Percentiles rank a stretch among this genome's conserved stretches.
Evolutionary conservation across 2,113 vertebrate species (phyloP).

Genomic region (Verasper variegatus): DNA sequence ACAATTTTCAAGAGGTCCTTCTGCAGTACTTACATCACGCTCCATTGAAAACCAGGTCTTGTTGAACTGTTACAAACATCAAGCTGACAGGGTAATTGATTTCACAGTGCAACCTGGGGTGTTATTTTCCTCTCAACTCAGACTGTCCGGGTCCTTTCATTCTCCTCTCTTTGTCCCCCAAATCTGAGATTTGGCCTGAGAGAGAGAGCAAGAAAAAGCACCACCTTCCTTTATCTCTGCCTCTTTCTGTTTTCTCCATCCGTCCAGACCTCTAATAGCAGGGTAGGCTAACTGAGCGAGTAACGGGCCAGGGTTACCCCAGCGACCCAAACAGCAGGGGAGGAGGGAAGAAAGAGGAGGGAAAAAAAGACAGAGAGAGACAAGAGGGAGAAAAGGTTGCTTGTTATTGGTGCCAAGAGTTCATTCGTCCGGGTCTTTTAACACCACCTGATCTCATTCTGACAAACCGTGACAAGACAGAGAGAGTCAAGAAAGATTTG

Average conservation of each 20-base stretch:
- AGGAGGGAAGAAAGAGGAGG: conserved; percentile 39
- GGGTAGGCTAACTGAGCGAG: conserved; percentile 72
- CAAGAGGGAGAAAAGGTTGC: conserved; percentile 46
- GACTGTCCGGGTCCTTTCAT: conserved; percentile 12
- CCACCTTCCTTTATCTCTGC: conserved; percentile 55
- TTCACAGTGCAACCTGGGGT: conserved; percentile 19
- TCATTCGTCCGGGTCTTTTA: conserved; percentile 50
- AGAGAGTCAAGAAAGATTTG: background rate
- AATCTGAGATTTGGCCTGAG: conserved; percentile 42
- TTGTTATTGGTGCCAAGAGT: conserved; percentile 65
- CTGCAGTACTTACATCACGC: conserved; percentile 20
- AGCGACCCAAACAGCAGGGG: conserved; percentile 72
- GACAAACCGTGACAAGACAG: conserved; percentile 31
- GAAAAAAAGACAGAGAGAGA: conserved; percentile 2
- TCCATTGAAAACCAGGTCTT: conserved; percentile 18
- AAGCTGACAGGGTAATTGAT: conserved; percentile 20
- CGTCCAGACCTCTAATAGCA: conserved; percentile 80
- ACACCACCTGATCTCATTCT: conserved; percentile 51
- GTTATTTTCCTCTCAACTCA: conserved; percentile 49
- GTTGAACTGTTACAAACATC: background rate
- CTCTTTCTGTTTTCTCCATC: conserved; percentile 64
- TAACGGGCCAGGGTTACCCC: conserved; percentile 77
- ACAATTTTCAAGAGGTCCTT: conserved; percentile 6
- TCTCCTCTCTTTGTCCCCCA: conserved; percentile 50
- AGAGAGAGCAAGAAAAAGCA: conserved; percentile 10